Evolutionary conservation across 2,113 vertebrate species (phyloP), one percentile per base, ranked within the genome.

Genomic region (Aplodontia rufa): DNA sequence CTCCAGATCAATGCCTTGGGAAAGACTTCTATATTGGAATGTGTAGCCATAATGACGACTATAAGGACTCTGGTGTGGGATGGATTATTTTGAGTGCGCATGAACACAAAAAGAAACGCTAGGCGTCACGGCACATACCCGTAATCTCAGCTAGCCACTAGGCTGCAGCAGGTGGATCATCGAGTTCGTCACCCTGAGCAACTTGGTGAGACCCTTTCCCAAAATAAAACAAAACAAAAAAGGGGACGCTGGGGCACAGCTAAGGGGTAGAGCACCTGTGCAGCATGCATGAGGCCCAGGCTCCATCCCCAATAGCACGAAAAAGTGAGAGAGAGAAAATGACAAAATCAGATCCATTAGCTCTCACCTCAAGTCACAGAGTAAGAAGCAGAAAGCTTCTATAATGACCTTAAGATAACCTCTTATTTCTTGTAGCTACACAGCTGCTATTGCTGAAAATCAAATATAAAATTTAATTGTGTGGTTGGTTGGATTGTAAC

Each of bases 81-180:
- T 35, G 20, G 40, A 71, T 91, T 81, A 42, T 90, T 91, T 20
- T 86, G 53, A 83, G 16, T 53, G 47, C 69, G 40, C 32, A 40
- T 87, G 62, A 72, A 89, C 80, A 79, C 40, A 90, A 76, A 90
- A 58, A 95, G 85, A 92, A 96, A 92, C n/a, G n/a, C n/a, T n/a
- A n/a, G n/a, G n/a, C n/a, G n/a, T n/a, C n/a, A n/a, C 35, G 62
- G 20, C 53, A 55, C 30, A 62, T 30, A 11, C 30, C 62, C 32
- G 4, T 30, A 32, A 64, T 64, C 62, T 30, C 30, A 62, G 60
- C 28, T 12, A 8, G 26, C 30, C 9, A 2, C 10, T 26, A 62
- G 26, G 60, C 24, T 62, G 26, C 5, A 11, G 24, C 62, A 64
- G 28, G 11, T 32, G 62, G 62, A 64, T 32, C 6, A 4, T 20